Evolutionary conservation across 2,888 invertebrate genomes (phyloP).

Genomic region (Rutpela maculata): DNA sequence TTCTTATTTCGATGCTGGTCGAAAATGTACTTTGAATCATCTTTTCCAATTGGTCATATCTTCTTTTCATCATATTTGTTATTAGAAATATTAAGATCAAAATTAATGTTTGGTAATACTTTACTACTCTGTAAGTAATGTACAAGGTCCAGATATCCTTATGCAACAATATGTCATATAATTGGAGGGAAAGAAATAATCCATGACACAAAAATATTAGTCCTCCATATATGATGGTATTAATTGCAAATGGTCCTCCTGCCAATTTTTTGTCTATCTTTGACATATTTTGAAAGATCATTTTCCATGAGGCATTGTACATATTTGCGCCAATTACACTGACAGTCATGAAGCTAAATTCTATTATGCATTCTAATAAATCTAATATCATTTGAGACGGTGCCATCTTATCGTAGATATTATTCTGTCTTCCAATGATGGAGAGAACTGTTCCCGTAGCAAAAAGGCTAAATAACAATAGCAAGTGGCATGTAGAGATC

Average conservation of each 20-base stretch:
- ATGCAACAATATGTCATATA: background rate
- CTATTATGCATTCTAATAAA: background rate
- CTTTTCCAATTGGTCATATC: constrained; percentile 2
- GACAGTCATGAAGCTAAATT: background rate
- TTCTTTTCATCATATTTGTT: background rate
- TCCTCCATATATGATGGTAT: background rate
- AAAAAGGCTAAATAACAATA: no score
- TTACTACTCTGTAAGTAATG: constrained; percentile 21
- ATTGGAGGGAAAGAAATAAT: background rate
- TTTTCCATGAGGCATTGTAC: background rate
- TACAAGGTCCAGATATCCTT: background rate
- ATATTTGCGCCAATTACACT: background rate
- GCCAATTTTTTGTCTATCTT: background rate
- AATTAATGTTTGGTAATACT: background rate
- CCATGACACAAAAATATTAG: background rate
- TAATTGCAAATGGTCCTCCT: background rate
- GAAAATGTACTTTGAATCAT: background rate
- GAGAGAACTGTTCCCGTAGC: background rate
- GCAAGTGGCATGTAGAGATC: no score
- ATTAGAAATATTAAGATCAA: background rate
- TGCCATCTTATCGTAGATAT: background rate
- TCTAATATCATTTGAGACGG: background rate
- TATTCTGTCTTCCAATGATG: background rate
- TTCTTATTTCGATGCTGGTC: background rate
- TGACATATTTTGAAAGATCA: background rate